Evolutionary conservation across 2,888 invertebrate genomes (phyloP).

Genomic region (Hirtodrosophila trivittata): DNA sequence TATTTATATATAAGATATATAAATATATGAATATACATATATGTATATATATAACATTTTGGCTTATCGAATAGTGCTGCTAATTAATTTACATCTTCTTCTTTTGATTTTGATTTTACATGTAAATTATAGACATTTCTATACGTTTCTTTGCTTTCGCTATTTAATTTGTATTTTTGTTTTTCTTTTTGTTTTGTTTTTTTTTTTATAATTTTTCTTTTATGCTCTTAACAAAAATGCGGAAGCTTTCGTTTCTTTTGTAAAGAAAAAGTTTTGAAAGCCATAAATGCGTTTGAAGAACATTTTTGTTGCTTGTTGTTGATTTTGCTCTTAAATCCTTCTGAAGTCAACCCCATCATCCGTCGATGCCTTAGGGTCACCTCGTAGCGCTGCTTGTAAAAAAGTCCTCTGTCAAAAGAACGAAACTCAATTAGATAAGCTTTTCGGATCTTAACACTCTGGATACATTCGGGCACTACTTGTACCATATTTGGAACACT

Average conservation of each 20-base stretch:
- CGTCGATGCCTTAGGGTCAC: conserved; percentile 86
- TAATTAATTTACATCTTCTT: conserved; percentile 40
- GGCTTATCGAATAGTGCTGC: conserved; percentile 67
- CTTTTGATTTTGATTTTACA: conserved; percentile 44
- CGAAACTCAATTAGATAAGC: background rate
- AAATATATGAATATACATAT: conserved; percentile 37
- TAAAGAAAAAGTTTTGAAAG: conserved; percentile 44
- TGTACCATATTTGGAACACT: too few relatives aligned
- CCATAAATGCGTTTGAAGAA: conserved; percentile 68
- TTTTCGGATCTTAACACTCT: too few relatives aligned
- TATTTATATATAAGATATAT: conserved; percentile 37
- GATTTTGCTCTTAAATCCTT: conserved; percentile 25
- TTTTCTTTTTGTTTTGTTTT: conserved; percentile 20
- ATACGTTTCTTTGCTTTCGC: conserved; percentile 18
- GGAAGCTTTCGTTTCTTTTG: conserved; percentile 21
- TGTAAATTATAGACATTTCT: conserved; percentile 45
- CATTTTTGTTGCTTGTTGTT: conserved; percentile 29
- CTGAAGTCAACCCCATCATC: conserved; percentile 5
- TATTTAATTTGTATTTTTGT: background rate
- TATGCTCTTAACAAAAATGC: conserved; percentile 35
- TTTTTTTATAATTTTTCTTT: conserved; percentile 26
- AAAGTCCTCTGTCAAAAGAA: conserved; percentile 86
- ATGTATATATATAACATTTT: conserved; percentile 53
- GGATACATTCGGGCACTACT: too few relatives aligned
- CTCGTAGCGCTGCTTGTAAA: conserved; percentile 90